Percentiles rank a stretch among this genome's conserved stretches.
These are phyloP conservation scores for Elaphurus davidianus DNA, from an alignment of 2,113 vertebrate species.

Conservation along the genomic window DNA sequence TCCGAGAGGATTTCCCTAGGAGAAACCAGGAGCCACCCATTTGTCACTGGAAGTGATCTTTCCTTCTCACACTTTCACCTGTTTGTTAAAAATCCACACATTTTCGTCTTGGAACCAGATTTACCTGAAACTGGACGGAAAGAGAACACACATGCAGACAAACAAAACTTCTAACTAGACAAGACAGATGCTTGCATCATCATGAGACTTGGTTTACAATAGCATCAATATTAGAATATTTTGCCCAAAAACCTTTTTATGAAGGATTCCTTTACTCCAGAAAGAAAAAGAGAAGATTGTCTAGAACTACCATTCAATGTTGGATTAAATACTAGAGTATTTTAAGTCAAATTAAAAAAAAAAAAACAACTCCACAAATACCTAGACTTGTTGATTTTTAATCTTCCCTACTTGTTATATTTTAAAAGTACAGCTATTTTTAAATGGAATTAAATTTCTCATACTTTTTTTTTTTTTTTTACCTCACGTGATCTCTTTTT, in stretches of 20 bases:
- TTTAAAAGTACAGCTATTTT: slow-evolving; percentile 10
- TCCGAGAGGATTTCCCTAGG: neutral
- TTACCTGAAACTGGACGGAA: neutral
- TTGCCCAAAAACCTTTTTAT: neutral
- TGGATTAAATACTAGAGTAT: neutral
- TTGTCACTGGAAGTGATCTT: neutral
- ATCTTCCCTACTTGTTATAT: neutral
- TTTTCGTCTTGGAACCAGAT: neutral
- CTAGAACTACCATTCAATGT: neutral
- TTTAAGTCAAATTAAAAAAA: neutral
- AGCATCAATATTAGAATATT: neutral
- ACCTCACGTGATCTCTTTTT: neutral
- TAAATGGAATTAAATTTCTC: neutral
- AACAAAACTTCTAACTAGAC: neutral
- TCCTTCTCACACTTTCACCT: neutral
- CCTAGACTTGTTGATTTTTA: neutral
- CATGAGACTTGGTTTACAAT: neutral
- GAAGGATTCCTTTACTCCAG: neutral
- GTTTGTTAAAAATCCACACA: neutral
- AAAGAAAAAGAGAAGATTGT: neutral
- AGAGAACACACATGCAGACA: neutral
- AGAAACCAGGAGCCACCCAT: neutral
- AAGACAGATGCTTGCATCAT: neutral
- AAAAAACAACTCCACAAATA: neutral
- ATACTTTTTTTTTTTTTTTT: neutral